Evolutionary conservation across 2,797 vertebrate species (phyloP).

Genomic region (Mus minutoides): DNA sequence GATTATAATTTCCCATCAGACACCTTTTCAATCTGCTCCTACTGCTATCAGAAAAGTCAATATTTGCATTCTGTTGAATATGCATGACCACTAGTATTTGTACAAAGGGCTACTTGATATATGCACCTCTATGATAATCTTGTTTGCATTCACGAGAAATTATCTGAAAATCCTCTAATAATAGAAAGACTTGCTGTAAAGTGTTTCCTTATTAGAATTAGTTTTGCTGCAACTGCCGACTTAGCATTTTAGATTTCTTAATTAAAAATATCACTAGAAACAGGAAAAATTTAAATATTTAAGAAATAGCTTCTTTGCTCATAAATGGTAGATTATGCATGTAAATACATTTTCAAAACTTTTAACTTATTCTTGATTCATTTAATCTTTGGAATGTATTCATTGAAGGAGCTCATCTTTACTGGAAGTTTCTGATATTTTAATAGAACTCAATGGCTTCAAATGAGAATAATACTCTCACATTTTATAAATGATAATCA

Average conservation of each 20-base stretch:
- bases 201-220: slow-evolving; percentile 85
- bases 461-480: not conserved
- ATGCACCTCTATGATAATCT: slow-evolving; percentile 82
- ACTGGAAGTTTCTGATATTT: not conserved
- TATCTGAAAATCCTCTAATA: slow-evolving; percentile 85
- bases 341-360: not conserved
- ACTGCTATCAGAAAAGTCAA: slow-evolving; percentile 88
- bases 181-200: slow-evolving; percentile 80
- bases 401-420: slow-evolving; percentile 30
- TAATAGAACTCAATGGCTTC: not conserved
- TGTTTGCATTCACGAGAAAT: slow-evolving; percentile 86
- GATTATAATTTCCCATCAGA: slow-evolving; percentile 82
- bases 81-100: slow-evolving; percentile 84
- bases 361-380: not conserved
- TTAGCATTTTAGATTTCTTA: slow-evolving; percentile 76
- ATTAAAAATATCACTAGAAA: slow-evolving; percentile 72
- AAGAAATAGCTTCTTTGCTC: slow-evolving; percentile 46
- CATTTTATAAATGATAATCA: slow-evolving; percentile 11
- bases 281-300: slow-evolving; percentile 63
- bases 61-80: slow-evolving; percentile 90
- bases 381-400: not conserved
- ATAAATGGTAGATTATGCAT: slow-evolving; percentile 33
- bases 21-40: slow-evolving; percentile 83
- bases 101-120: slow-evolving; percentile 82
- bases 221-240: slow-evolving; percentile 76